These are phyloP conservation scores for Agrilus planipennis DNA, from an alignment of 1,140 invertebrate species.

Conservation along the genomic window DNA sequence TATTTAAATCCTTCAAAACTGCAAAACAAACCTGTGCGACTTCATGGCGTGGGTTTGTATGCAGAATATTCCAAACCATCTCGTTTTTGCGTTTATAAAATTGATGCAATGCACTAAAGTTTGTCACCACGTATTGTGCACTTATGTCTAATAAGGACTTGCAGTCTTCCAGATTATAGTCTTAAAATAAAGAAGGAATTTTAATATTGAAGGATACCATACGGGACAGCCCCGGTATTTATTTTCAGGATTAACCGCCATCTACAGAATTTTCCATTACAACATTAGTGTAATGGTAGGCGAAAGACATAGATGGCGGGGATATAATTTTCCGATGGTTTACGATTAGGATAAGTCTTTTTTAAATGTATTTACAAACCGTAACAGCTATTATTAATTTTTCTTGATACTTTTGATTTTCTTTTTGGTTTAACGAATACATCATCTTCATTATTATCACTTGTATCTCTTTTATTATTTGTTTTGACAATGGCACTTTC, in stretches of 20 bases:
- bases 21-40: constrained; percentile 16
- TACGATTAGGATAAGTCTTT: no score
- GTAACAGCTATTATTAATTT: no score
- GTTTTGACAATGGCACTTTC: not conserved
- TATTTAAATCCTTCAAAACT: constrained; percentile 24
- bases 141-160: constrained; percentile 20
- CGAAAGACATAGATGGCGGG: not conserved
- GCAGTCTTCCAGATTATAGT: no score
- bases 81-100: constrained; percentile 18
- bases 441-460: no score
- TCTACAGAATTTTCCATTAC: not conserved
- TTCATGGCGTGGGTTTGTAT: constrained; percentile 12
- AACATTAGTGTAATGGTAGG: no score
- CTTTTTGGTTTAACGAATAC: no score
- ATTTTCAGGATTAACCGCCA: not conserved
- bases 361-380: no score
- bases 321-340: not conserved
- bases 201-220: not conserved
- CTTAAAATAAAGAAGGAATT: no score
- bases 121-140: constrained; percentile 17
- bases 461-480: not conserved
- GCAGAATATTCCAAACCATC: constrained; percentile 20
- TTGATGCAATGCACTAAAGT: constrained; percentile 14
- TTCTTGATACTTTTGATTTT: no score
- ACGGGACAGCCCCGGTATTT: not conserved